phyloP scores from a whole-genome alignment of 2,888 invertebrate species.

The Synanthedon tipuliformis region DNA sequence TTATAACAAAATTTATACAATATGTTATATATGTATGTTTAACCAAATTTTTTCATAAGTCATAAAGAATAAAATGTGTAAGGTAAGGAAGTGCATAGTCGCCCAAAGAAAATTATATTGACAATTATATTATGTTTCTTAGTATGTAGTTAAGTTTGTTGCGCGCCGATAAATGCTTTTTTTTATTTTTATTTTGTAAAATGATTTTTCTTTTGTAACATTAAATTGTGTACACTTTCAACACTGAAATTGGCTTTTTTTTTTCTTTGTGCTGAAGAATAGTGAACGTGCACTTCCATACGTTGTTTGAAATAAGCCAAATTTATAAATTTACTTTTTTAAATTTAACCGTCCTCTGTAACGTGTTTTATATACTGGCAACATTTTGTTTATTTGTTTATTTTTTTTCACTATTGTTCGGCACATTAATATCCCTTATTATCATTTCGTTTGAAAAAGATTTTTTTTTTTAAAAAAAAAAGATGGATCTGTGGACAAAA shows the following conservation, averaged over 20 bases:
- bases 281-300: slow-evolving; percentile 70
- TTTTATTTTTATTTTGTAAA: slow-evolving; percentile 5
- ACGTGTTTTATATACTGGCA: slow-evolving; percentile 18
- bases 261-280: slow-evolving; percentile 67
- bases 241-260: slow-evolving; percentile 24
- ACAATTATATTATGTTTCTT: slow-evolving; percentile 1
- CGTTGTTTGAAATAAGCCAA: slow-evolving; percentile 16
- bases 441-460: slow-evolving; percentile 1
- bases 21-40: too few relatives aligned
- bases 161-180: background rate
- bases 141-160: background rate
- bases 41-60: too few relatives aligned
- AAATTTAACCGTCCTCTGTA: slow-evolving; percentile 12
- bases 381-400: slow-evolving; percentile 31
- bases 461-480: slow-evolving; percentile 17
- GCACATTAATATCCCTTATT: slow-evolving; percentile 68
- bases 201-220: slow-evolving; percentile 28
- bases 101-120: slow-evolving; percentile 1
- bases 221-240: slow-evolving; percentile 37
- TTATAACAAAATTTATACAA: too few relatives aligned
- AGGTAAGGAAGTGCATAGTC: slow-evolving; percentile 57
- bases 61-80: slow-evolving; percentile 10
- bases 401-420: slow-evolving; percentile 88
- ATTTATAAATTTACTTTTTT: slow-evolving; percentile 8
- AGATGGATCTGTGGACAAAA: slow-evolving; percentile 8